Conservation (phyloP, 2,113 vertebrate species). For the Formicarius rufipectus region DNA sequence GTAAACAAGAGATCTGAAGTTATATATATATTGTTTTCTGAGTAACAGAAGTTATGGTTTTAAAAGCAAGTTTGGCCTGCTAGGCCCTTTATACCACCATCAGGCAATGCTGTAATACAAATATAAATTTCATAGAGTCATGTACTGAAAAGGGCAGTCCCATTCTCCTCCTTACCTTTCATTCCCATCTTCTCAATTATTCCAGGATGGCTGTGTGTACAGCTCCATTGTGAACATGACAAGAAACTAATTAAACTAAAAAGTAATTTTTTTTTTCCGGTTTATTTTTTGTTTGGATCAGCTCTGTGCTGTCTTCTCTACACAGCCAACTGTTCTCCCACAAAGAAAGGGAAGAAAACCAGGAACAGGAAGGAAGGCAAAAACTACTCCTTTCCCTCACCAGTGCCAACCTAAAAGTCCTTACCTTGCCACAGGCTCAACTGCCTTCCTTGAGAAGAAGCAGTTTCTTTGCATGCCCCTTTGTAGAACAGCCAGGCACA, state of each 20-base stretch:
- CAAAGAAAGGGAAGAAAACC: background rate
- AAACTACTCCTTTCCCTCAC: background rate
- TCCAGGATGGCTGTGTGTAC: background rate
- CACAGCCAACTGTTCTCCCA: background rate
- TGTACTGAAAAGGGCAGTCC: background rate
- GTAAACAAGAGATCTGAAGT: background rate
- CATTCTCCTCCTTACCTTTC: background rate
- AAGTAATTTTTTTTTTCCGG: background rate
- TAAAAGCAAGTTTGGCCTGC: background rate
- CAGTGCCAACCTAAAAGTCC: background rate
- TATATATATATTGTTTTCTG: background rate
- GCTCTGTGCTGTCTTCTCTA: background rate
- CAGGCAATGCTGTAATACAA: background rate
- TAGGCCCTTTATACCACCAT: background rate
- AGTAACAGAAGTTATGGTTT: background rate
- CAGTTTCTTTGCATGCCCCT: background rate
- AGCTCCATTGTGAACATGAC: background rate
- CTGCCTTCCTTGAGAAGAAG: background rate
- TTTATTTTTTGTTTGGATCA: background rate
- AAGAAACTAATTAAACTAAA: background rate
- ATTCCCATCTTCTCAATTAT: background rate
- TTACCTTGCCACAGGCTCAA: background rate
- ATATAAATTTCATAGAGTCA: background rate
- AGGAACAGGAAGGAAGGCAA: background rate
- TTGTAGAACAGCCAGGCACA: background rate